phyloP scores from a whole-genome alignment of 2,797 vertebrate species.

The Mycteria americana region DNA sequence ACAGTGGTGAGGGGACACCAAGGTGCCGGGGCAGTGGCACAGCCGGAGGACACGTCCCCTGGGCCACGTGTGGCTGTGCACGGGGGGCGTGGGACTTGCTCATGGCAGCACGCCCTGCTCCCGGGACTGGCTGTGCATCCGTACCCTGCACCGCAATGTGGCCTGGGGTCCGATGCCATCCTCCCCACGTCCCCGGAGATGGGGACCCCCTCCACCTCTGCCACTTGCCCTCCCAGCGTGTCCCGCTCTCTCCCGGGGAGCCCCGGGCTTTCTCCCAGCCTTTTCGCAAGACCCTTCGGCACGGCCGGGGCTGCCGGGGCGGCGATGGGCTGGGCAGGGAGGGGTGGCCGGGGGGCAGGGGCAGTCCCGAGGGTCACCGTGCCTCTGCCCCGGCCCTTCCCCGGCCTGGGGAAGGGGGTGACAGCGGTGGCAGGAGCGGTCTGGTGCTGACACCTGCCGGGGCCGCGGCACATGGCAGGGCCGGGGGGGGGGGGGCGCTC shows the following conservation, averaged over 20 bases:
- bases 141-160: fast-evolving
- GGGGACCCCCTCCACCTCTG: too few species aligned
- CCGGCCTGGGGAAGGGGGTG: background rate
- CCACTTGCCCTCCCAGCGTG: background rate
- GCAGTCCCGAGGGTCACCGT: too few species aligned
- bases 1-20: background rate
- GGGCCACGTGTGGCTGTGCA: fast-evolving
- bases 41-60: background rate
- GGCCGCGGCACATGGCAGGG: background rate
- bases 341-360: background rate
- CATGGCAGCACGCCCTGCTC: background rate
- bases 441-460: slow-evolving; percentile 16
- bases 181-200: background rate
- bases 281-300: background rate
- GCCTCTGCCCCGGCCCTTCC: too few species aligned
- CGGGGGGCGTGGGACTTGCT: fast-evolving
- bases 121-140: fast-evolving
- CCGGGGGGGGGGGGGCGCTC: too few species aligned
- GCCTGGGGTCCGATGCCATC: background rate
- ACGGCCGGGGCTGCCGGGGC: background rate
- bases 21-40: background rate
- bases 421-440: background rate
- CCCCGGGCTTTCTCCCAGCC: background rate
- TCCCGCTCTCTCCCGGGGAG: background rate
- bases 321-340: background rate